Percentiles rank a stretch among this genome's conserved stretches.
Evolutionary conservation across 2,113 vertebrate genomes (phyloP).

Genomic region (Xyliphius kryptos): DNA sequence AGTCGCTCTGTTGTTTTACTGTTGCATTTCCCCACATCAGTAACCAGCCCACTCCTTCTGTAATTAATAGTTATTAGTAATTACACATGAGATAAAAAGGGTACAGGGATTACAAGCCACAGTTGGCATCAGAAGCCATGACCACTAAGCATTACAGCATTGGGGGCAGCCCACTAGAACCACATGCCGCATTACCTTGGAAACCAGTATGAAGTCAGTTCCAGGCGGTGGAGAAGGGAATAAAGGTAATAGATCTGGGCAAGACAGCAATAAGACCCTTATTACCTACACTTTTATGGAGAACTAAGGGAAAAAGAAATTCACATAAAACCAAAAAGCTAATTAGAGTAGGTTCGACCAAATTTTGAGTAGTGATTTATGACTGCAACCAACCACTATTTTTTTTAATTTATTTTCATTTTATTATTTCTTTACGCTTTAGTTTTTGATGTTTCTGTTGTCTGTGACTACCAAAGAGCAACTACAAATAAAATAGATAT

Average conservation of each 20-base stretch:
- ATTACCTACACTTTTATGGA: slow-evolving; percentile 5
- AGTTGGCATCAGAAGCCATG: slow-evolving; percentile 45
- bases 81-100: slow-evolving; percentile 41
- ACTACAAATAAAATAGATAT: slow-evolving; percentile 78
- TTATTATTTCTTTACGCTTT: slow-evolving; percentile 60
- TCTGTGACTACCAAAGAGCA: slow-evolving; percentile 98
- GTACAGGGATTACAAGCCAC: slow-evolving; percentile 37
- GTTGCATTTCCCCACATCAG: slow-evolving; percentile 45
- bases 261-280: slow-evolving; percentile 22
- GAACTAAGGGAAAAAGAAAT: slow-evolving; percentile 3
- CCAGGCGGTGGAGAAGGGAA: slow-evolving; percentile 41
- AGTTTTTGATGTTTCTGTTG: slow-evolving; percentile 69
- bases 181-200: slow-evolving; percentile 56
- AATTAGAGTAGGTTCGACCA: slow-evolving; percentile 21
- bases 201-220: slow-evolving; percentile 56
- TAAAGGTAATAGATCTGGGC: background rate
- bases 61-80: slow-evolving; percentile 48
- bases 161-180: slow-evolving; percentile 41
- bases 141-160: slow-evolving; percentile 57
- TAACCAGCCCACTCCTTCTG: slow-evolving; percentile 37
- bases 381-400: slow-evolving; percentile 69
- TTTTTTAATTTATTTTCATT: slow-evolving; percentile 70
- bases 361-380: slow-evolving; percentile 25
- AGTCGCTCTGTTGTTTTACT: slow-evolving; percentile 35
- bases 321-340: slow-evolving; percentile 13